Percentiles rank a stretch among this genome's conserved stretches.
These are phyloP conservation scores for Drosophila recens DNA, from an alignment of 2,888 invertebrate genomes.

Conservation along the genomic window DNA sequence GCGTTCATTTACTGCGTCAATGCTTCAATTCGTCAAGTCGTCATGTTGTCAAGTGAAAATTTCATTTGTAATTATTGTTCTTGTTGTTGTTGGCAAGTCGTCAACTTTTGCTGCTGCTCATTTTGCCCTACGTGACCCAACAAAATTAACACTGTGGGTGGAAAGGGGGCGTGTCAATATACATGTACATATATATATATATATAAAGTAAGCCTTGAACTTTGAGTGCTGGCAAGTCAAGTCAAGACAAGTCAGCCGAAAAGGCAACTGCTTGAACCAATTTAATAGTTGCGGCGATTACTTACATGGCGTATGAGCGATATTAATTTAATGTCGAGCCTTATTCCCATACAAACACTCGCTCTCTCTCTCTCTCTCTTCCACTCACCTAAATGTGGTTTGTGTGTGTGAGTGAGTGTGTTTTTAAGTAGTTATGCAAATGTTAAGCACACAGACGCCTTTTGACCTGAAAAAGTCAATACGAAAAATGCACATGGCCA, in stretches of 20 bases:
- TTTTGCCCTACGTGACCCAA: constrained; percentile 68
- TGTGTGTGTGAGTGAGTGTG: constrained; percentile 11
- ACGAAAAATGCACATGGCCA: constrained; percentile 56
- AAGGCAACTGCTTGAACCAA: constrained; percentile 30
- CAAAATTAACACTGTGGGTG: constrained; percentile 52
- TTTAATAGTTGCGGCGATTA: constrained; percentile 49
- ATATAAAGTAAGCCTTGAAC: constrained; percentile 67
- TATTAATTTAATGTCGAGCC: constrained; percentile 60
- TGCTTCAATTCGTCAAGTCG: constrained; percentile 35
- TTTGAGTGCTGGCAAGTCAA: constrained; percentile 36
- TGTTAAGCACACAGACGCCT: constrained; percentile 67
- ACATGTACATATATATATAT: constrained; percentile 23
- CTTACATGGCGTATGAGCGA: constrained; percentile 69
- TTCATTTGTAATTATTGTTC: constrained; percentile 52
- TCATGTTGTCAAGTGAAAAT: constrained; percentile 60
- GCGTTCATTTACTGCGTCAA: constrained; percentile 24
- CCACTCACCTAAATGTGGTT: background rate
- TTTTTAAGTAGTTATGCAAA: constrained; percentile 73
- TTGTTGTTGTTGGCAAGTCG: constrained; percentile 57
- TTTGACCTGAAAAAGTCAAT: constrained; percentile 76
- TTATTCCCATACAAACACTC: constrained; percentile 16
- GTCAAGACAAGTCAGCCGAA: constrained; percentile 2
- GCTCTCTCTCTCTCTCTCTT: background rate
- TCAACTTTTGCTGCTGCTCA: constrained; percentile 35
- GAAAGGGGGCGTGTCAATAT: constrained; percentile 14